Conservation (phyloP, 2,888 invertebrate genomes). For the Clunio marinus region DNA sequence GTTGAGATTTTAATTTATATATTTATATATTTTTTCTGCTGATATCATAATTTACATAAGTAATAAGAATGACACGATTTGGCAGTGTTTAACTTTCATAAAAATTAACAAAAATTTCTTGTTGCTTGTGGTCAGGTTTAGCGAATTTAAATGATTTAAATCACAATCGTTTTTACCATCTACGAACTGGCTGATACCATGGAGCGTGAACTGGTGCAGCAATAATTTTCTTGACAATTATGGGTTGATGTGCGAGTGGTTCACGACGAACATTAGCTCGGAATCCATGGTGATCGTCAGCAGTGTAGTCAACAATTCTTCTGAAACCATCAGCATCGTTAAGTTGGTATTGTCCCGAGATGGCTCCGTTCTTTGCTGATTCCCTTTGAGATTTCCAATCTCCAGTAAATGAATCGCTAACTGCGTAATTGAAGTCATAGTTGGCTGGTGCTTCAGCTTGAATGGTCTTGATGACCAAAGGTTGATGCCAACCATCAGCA, state of each 20-base stretch:
- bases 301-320: conserved; percentile 34
- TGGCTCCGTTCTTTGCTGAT: background rate
- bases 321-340: conserved; percentile 30
- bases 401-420: conserved; percentile 19
- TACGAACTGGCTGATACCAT: background rate
- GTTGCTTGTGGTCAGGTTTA: background rate
- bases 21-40: no score
- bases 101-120: no score
- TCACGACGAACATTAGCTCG: conserved; percentile 30
- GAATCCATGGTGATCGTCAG: conserved; percentile 36
- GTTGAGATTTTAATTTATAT: no score
- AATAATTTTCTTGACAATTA: background rate
- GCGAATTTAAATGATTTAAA: background rate
- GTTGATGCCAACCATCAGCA: background rate
- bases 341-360: conserved; percentile 29
- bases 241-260: conserved; percentile 7
- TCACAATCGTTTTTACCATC: no score
- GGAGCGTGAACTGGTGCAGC: conserved; percentile 15
- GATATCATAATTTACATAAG: no score
- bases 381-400: conserved; percentile 24
- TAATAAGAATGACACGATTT: no score
- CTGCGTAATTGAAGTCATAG: conserved; percentile 36
- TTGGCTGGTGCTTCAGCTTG: conserved; percentile 28
- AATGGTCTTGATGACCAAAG: background rate
- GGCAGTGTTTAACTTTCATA: no score